phyloP scores from a whole-genome alignment of 2,113 vertebrate species.

The Acinonyx jubatus region DNA sequence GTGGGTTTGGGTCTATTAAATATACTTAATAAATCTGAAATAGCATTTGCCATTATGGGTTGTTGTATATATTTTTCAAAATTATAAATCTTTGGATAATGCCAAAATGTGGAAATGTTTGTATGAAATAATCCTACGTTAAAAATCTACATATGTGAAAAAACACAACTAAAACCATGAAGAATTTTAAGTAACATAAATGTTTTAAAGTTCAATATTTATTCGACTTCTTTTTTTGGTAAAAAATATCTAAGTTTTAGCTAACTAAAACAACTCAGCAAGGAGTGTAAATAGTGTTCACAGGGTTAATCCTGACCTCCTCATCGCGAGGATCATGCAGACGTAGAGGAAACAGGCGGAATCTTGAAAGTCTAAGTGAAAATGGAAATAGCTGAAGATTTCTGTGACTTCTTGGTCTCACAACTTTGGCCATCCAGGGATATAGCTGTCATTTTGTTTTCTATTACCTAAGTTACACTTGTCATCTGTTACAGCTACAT shows the following conservation, averaged over 20 bases:
- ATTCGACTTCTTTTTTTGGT: not conserved
- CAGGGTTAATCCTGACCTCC: not conserved
- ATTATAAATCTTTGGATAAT: conserved; percentile 35
- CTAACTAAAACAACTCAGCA: not conserved
- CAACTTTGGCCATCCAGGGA: not conserved
- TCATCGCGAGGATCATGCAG: not conserved
- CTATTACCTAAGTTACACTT: conserved; percentile 2
- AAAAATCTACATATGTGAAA: not conserved
- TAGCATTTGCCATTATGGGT: not conserved
- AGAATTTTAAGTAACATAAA: conserved; percentile 45
- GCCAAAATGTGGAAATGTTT: not conserved
- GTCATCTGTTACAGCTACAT: conserved; percentile 54
- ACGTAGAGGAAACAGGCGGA: not conserved
- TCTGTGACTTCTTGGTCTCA: not conserved
- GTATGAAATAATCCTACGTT: not conserved
- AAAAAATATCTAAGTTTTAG: not conserved
- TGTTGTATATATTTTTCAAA: conserved; percentile 26
- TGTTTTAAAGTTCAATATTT: conserved; percentile 18
- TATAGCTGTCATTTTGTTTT: conserved; percentile 38
- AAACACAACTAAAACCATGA: not conserved
- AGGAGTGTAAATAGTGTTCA: not conserved
- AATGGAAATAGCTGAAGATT: not conserved
- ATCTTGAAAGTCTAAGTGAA: not conserved
- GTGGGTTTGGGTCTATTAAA: not conserved
- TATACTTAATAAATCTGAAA: conserved; percentile 50